phyloP scores from a whole-genome alignment of 2,888 invertebrate species.

The Diarsia brunnea region DNA sequence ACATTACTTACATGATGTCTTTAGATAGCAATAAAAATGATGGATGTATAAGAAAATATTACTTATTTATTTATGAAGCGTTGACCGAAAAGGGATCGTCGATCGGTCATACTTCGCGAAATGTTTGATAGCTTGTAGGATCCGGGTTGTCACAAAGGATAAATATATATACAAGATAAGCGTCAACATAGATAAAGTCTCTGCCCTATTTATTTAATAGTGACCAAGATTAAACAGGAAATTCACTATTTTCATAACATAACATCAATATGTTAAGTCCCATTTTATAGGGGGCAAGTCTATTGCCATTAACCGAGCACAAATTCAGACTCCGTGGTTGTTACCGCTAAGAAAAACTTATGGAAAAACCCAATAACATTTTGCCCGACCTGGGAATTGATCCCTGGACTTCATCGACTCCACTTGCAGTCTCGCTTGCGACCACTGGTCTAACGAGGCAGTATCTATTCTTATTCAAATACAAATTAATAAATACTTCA shows the following conservation, averaged over 20 bases:
- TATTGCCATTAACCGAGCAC: no score
- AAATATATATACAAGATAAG: conserved; percentile 24
- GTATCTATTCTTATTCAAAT: no score
- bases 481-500: background rate
- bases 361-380: no score
- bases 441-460: no score
- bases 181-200: conserved; percentile 6
- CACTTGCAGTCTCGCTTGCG: no score
- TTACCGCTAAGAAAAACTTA: no score
- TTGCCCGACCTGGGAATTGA: no score
- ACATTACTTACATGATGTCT: no score
- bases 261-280: no score
- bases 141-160: conserved; percentile 25
- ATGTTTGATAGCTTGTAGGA: conserved; percentile 44
- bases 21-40: background rate
- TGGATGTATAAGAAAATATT: conserved; percentile 6
- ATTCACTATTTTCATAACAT: background rate
- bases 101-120: conserved; percentile 4
- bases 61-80: conserved; percentile 16
- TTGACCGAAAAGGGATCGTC: conserved; percentile 9
- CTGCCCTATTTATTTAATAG: conserved; percentile 3
- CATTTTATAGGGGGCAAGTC: no score
- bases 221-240: background rate
- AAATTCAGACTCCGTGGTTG: no score
- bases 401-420: no score